These are phyloP conservation scores for Charadrius vociferus DNA, from an alignment of 2,113 vertebrate genomes.

Conservation along the genomic window DNA sequence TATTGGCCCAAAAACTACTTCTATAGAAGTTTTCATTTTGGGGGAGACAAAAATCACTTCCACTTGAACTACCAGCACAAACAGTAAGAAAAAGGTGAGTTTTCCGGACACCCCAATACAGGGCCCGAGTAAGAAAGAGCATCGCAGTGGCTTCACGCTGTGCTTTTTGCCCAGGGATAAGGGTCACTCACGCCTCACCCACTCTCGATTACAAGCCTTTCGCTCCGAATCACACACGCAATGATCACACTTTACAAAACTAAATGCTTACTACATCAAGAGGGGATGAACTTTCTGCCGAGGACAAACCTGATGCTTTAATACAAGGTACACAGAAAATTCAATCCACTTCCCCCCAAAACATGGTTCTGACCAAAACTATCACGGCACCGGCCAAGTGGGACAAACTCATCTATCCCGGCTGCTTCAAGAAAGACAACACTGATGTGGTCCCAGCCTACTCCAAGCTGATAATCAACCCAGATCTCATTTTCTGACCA, in stretches of 20 bases:
- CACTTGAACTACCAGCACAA: background rate
- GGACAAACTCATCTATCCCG: background rate
- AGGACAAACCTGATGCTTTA: background rate
- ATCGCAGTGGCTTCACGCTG: accelerated
- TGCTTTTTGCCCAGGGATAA: background rate
- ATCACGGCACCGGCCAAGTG: accelerated
- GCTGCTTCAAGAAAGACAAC: background rate
- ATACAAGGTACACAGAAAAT: background rate
- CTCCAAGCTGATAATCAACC: background rate
- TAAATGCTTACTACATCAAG: background rate
- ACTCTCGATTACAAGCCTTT: background rate
- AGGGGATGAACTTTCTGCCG: background rate
- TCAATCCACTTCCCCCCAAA: background rate
- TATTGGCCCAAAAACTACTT: background rate
- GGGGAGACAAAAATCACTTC: background rate
- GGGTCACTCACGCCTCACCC: background rate
- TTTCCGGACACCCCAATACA: background rate
- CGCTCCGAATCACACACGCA: background rate
- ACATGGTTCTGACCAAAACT: background rate
- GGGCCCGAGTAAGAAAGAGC: background rate
- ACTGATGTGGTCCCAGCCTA: background rate
- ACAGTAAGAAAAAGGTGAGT: background rate
- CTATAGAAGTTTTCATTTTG: background rate
- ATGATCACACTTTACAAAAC: background rate
- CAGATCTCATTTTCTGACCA: background rate